Conservation (phyloP, 2,888 invertebrate genomes). For the Xylocampa areola region DNA sequence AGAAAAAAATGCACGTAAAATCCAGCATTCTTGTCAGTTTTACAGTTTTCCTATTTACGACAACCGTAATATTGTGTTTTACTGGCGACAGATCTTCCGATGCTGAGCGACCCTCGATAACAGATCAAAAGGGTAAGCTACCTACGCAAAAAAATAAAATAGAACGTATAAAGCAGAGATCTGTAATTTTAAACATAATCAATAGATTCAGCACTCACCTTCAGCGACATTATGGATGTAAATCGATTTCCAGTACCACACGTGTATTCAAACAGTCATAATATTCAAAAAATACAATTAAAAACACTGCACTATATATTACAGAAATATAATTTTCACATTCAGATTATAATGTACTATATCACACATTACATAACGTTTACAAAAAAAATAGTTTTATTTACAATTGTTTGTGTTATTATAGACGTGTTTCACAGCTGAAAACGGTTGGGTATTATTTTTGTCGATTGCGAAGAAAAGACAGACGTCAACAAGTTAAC, state of each 20-base stretch:
- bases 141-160: conserved; percentile 56
- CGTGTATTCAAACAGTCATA: conserved; percentile 73
- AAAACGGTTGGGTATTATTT: conserved; percentile 41
- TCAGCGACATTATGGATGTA: conserved; percentile 76
- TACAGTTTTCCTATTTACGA: background rate
- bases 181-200: conserved; percentile 33
- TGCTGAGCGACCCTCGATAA: conserved; percentile 27
- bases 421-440: conserved; percentile 41
- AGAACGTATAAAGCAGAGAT: conserved; percentile 12
- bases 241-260: conserved; percentile 71
- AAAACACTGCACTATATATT: conserved; percentile 56
- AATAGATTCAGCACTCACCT: conserved; percentile 71
- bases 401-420: conserved; percentile 45
- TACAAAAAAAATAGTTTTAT: conserved; percentile 22
- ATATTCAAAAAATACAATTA: conserved; percentile 67
- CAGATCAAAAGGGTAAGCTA: conserved; percentile 40
- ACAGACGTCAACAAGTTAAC: conserved; percentile 45
- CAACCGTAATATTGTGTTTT: background rate
- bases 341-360: conserved; percentile 20
- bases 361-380: conserved; percentile 33
- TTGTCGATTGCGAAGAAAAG: conserved; percentile 33
- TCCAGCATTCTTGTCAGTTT: background rate
- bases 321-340: conserved; percentile 27
- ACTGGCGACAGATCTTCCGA: conserved; percentile 9
- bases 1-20: background rate